Evolutionary conservation across 2,113 vertebrate species (phyloP), one percentile per base, ranked within the genome.

Genomic region (Typhlomys cinereus): DNA sequence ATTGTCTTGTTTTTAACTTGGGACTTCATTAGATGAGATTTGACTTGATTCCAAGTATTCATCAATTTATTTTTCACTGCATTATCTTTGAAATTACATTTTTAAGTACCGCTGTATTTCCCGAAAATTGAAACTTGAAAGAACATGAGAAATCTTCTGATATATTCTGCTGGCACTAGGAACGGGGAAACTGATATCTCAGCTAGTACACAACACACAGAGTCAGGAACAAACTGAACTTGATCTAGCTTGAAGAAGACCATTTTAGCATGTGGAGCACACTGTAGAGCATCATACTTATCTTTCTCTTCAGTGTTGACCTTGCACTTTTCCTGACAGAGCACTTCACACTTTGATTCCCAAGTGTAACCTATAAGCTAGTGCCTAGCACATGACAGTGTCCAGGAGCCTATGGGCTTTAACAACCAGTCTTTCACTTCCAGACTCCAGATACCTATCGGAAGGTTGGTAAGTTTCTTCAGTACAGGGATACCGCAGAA

Each of bases 1-100:
- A 83, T 89, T 96, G 9, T 69, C 11, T 61, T 48, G n/a, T 81
- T 67, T 44, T 67, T 69, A 95, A 90, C 17, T 23, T 93, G 54
- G 18, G 29, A 86, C 17, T 74, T 90, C 20, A 89, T 89, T 92
- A 74, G 67, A 66, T 87, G 36, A 93, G 21, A 78, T 73, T 87
- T 87, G 18, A 83, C 75, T 94, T 75, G 29, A 36, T 0, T 36
- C 52, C 67, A 93, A 90, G 52, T 88, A 13, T 69, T 86, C 57
- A 59, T 84, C 70, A 80, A 4, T 91, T 82, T 90, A 76, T 80
- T 57, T 93, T 97, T 71, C 7, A 62, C 15, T 79, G 7, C 36
- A 13, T 13, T 88, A 71, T 46, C 48, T 93, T 90, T 92, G 41
- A 95, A 91, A 71, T 64, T 48, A 52, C 70, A 7, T n/a, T 84